Conservation (phyloP, 2,113 vertebrate species). For the Neodontobutis hainanensis region DNA sequence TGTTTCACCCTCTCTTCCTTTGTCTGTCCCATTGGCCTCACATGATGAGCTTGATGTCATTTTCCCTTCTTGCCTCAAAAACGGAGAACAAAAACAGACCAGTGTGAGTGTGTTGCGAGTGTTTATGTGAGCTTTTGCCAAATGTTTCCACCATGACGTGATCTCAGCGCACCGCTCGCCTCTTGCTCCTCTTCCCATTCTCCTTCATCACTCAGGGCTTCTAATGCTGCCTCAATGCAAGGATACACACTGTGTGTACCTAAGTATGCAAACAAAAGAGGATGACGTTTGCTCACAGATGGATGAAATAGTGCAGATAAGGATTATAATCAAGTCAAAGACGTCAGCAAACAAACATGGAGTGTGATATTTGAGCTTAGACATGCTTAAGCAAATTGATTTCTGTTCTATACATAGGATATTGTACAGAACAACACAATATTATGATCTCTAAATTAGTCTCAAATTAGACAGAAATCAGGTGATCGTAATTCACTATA, state of each 20-base stretch:
- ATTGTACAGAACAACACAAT: background rate
- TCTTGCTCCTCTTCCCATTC: constrained; percentile 79
- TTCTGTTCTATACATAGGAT: background rate
- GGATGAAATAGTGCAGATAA: background rate
- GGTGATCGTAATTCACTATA: background rate
- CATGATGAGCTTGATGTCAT: constrained; percentile 81
- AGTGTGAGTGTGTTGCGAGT: constrained; percentile 35
- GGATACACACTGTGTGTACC: constrained; percentile 12
- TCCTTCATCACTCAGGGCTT: constrained; percentile 70
- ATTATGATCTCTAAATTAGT: background rate
- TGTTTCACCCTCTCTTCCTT: constrained; percentile 44
- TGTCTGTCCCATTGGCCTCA: constrained; percentile 71
- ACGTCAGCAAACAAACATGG: background rate
- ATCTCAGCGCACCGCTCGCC: constrained; percentile 76
- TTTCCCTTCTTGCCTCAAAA: constrained; percentile 72
- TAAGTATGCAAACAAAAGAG: constrained; percentile 15
- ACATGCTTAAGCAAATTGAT: constrained; percentile 5
- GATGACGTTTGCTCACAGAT: background rate
- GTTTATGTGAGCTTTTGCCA: constrained; percentile 72
- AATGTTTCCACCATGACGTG: constrained; percentile 89
- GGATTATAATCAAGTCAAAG: constrained; percentile 8
- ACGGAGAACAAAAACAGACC: constrained; percentile 73
- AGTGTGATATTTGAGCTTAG: background rate
- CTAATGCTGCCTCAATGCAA: constrained; percentile 42
- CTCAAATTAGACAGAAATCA: background rate